Evolutionary conservation across 2,797 vertebrate genomes (phyloP).

Genomic region (Notoglanidium macrostoma): DNA sequence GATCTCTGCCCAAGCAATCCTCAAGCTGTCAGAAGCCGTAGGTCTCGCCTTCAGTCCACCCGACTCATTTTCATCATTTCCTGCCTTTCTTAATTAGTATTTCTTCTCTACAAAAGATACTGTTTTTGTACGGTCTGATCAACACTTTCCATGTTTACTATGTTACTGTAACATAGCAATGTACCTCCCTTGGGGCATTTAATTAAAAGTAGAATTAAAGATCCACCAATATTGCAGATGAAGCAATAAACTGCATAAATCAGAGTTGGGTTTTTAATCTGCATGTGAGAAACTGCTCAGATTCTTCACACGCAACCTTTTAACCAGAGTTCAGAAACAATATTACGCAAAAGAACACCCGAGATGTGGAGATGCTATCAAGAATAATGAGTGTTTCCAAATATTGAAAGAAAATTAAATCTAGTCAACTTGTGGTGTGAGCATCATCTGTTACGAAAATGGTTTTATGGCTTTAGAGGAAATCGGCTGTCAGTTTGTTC

Average conservation of each 20-base stretch:
- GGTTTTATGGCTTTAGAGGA: not conserved
- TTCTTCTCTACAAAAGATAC: not conserved
- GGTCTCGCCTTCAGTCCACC: not conserved
- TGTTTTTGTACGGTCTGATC: not conserved
- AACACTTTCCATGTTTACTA: not conserved
- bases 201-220: constrained; percentile 5
- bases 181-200: not conserved
- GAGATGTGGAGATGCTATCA: not conserved
- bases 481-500: not conserved
- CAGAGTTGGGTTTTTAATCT: not conserved
- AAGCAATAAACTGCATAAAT: constrained; percentile 11
- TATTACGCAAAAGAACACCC: not conserved
- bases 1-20: not conserved
- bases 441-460: not conserved
- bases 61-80: not conserved
- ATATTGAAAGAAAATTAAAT: not conserved
- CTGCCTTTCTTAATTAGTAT: not conserved
- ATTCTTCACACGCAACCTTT: not conserved
- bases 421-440: not conserved
- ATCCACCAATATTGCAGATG: not conserved
- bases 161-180: not conserved
- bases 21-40: not conserved
- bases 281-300: not conserved
- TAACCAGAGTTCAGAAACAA: not conserved
- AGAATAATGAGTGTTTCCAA: not conserved